Evolutionary conservation across 1,140 invertebrate genomes (phyloP), one percentile per base, ranked within the genome.

Genomic region (Tetragnatha versicolor): DNA sequence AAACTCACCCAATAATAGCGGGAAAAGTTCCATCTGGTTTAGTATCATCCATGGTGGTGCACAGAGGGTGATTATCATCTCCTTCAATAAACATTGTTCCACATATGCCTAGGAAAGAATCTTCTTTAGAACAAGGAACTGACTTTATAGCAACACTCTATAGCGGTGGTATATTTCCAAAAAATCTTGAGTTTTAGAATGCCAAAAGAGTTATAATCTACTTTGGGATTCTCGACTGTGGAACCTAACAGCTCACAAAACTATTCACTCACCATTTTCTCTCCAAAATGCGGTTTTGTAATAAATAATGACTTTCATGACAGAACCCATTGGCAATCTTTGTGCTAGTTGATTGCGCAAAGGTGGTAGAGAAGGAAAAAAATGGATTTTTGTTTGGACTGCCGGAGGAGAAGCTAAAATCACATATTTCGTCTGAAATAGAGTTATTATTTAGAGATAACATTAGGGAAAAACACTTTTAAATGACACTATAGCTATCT

Each of bases 301-400:
- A 78, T 85, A 86, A 10, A 85, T 65, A 58, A 85, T 85, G 7
- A 83, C 83, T 80, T 87, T 86, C 29, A 87, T 85, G 29, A 84
- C 83, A 9, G 63, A 65, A 4, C 86, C 86, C 85, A 87, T 86
- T 0, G 85, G 85, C 20, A 84, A 79, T 31, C 86, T 79, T 81
- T 86, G 86, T 7, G 83, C 83, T 10, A 87, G 80, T 81, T 87
- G 86, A 58, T 83, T 83, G 6, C 84, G 81, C 5, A 82, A 55
- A 35, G 82, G 55, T 0, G 85, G 84, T 10, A 87, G 72, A 31
- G 83, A 55, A 5, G 86, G 86, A 14, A 79, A 80, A 70, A 82
- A 87, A 20, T 82, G 83, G 10, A 87, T 86, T 61, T 85, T 85
- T 35, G 83, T 82, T 72, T 86, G 86, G 22, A 87, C 39, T 1